Evolutionary conservation across 1,140 invertebrate genomes (phyloP).

Genomic region (Campoletis sonorensis): DNA sequence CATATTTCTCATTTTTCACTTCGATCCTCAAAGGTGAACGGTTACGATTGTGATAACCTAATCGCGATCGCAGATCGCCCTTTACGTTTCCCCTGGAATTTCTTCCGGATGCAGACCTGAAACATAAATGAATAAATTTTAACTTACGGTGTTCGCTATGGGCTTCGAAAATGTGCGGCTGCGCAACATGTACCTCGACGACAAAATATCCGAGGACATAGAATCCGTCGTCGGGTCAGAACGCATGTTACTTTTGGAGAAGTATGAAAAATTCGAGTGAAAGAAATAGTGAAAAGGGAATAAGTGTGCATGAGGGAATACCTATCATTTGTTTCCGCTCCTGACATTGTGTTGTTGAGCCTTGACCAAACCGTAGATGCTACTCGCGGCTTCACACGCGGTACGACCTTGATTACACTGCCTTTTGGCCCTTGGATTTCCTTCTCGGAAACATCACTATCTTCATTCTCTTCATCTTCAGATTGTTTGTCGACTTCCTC

Average conservation of each 20-base stretch:
- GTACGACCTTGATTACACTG: constrained; percentile 75
- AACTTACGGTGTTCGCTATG: background rate
- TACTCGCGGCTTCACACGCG: constrained; percentile 69
- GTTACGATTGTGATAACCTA: constrained; percentile 65
- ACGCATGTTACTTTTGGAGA: too few relatives aligned
- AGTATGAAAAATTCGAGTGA: too few relatives aligned
- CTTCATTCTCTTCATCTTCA: constrained; percentile 52
- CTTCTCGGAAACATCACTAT: constrained; percentile 67
- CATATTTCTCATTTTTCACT: constrained; percentile 71
- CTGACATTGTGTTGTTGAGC: constrained; percentile 71
- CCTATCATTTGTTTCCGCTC: constrained; percentile 53
- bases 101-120: constrained; percentile 54
- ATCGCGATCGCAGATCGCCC: constrained; percentile 66
- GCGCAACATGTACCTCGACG: too few relatives aligned
- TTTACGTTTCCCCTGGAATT: constrained; percentile 65
- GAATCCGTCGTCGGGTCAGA: too few relatives aligned
- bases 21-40: constrained; percentile 72
- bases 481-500: constrained; percentile 49
- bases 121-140: constrained; percentile 49
- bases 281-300: too few relatives aligned
- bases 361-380: constrained; percentile 79
- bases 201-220: too few relatives aligned
- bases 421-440: constrained; percentile 72
- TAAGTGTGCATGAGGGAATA: too few relatives aligned
- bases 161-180: too few relatives aligned